These are phyloP conservation scores for Ceryle rudis DNA, from an alignment of 2,797 vertebrate species.

Conservation along the genomic window DNA sequence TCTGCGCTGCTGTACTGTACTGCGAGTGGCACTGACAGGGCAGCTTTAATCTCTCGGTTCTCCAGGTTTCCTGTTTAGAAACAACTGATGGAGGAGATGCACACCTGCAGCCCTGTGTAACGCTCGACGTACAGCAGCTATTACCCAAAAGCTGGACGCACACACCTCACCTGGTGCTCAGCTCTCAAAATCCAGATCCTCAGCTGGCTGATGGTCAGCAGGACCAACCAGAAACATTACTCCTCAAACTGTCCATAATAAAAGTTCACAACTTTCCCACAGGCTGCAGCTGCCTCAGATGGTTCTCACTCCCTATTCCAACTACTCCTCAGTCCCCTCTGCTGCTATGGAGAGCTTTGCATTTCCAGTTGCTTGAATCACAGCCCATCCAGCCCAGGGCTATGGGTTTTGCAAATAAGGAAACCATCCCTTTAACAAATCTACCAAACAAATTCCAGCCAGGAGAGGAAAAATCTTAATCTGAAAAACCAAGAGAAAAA, in stretches of 20 bases:
- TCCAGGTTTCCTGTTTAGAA: neutral
- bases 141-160: accelerated
- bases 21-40: accelerated
- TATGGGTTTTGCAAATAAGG: neutral
- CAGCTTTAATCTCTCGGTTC: neutral
- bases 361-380: neutral
- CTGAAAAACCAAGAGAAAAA: neutral
- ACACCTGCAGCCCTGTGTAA: accelerated
- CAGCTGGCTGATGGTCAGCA: neutral
- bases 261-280: neutral
- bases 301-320: neutral
- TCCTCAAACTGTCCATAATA: neutral
- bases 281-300: neutral
- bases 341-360: neutral
- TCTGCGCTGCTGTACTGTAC: accelerated
- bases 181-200: neutral
- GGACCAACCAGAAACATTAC: neutral
- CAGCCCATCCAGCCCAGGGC: neutral
- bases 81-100: accelerated
- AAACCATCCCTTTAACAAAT: neutral
- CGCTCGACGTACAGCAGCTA: accelerated
- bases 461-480: neutral
- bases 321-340: neutral
- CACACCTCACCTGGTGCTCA: neutral
- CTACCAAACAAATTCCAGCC: neutral